phyloP scores from a whole-genome alignment of 2,113 vertebrate genomes.

The Serilophus lunatus region DNA sequence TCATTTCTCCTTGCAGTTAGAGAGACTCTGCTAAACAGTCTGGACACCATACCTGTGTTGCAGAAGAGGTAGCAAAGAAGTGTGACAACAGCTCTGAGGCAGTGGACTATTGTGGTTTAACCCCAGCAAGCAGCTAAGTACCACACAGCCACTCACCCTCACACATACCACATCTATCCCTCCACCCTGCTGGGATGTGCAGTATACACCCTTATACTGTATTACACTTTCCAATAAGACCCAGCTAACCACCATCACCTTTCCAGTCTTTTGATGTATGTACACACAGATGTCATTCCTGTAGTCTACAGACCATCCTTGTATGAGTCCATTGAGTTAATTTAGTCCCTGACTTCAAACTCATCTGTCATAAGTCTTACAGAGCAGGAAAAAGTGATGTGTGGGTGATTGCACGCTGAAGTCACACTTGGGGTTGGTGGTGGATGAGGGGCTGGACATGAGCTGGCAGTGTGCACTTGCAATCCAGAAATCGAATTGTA shows the following conservation, averaged over 20 bases:
- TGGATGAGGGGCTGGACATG: neutral
- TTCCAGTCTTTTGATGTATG: too few relatives aligned
- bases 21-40: neutral
- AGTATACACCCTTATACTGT: neutral
- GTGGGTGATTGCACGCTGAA: neutral
- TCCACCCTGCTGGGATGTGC: neutral
- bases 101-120: neutral
- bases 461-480: rapidly evolving
- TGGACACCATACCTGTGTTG: neutral
- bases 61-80: neutral
- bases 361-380: neutral
- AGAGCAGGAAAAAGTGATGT: neutral
- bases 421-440: neutral
- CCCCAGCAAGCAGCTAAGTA: neutral
- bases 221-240: neutral
- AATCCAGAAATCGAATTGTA: rapidly evolving
- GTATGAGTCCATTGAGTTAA: neutral
- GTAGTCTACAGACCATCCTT: neutral
- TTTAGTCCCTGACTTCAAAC: neutral
- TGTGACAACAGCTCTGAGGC: neutral
- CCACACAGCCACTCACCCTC: neutral
- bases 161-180: neutral
- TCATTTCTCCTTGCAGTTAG: neutral
- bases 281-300: neutral
- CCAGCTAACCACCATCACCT: neutral